phyloP scores from a whole-genome alignment of 1,140 invertebrate genomes.

The Drosophila truncata region DNA sequence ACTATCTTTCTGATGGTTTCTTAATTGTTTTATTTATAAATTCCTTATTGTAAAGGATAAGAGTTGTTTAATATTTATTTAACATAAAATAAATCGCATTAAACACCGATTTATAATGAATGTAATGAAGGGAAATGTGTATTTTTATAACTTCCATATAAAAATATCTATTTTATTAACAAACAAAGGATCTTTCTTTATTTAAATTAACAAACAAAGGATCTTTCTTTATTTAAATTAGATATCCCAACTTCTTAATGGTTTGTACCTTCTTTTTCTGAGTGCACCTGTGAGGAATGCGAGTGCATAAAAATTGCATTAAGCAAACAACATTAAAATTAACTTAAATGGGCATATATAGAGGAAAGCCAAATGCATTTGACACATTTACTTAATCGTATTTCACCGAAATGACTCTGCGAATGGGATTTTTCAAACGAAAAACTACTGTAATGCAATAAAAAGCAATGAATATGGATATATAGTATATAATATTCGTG shows the following conservation, averaged over 20 bases:
- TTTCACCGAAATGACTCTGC: constrained; percentile 38
- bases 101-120: no score
- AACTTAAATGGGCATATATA: constrained; percentile 68
- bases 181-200: neutral
- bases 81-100: no score
- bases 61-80: no score
- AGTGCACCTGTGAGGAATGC: constrained; percentile 6
- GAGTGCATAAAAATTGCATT: constrained; percentile 76
- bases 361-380: constrained; percentile 61
- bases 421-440: constrained; percentile 27
- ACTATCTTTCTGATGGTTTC: neutral
- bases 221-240: neutral
- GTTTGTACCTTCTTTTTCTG: neutral
- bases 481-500: neutral
- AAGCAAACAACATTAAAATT: constrained; percentile 78
- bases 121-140: no score
- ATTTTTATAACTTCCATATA: neutral
- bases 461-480: constrained; percentile 28
- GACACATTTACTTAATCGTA: constrained; percentile 74
- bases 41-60: no score
- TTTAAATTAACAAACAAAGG: neutral
- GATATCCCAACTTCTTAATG: no score
- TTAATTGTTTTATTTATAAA: neutral
- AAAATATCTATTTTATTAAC: neutral
- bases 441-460: constrained; percentile 38